Conservation (phyloP, 1,140 invertebrate genomes). For the Theocolax elegans region DNA sequence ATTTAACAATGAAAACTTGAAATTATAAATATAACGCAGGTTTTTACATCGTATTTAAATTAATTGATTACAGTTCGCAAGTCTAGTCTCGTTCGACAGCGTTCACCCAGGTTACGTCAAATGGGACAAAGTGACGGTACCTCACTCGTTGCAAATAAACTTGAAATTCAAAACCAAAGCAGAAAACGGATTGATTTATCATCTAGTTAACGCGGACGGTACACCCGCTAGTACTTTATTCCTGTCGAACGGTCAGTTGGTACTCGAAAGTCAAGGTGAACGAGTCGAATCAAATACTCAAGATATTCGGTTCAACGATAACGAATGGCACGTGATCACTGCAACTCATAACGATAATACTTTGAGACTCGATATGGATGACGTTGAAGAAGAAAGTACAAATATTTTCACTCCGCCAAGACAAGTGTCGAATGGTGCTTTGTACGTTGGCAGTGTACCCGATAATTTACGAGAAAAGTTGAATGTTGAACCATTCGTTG, state of each 20-base stretch:
- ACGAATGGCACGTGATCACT: constrained; percentile 92
- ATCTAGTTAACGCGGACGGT: constrained; percentile 75
- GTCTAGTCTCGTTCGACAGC: constrained; percentile 73
- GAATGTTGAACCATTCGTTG: constrained; percentile 73
- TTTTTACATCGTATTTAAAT: not conserved
- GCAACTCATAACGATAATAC: constrained; percentile 76
- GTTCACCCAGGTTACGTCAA: constrained; percentile 73
- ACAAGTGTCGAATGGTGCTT: constrained; percentile 72
- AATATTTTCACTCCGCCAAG: constrained; percentile 70
- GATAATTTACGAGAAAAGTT: constrained; percentile 58
- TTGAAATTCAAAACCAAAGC: constrained; percentile 90
- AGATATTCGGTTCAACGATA: constrained; percentile 82
- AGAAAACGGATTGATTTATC: constrained; percentile 82
- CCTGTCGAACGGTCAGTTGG: constrained; percentile 76
- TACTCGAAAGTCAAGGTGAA: constrained; percentile 76
- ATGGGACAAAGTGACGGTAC: constrained; percentile 70
- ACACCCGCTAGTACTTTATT: constrained; percentile 75
- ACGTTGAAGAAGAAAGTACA: constrained; percentile 73
- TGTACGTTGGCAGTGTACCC: constrained; percentile 90
- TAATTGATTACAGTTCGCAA: constrained; percentile 59
- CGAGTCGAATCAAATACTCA: constrained; percentile 71
- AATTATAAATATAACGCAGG: not conserved
- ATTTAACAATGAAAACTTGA: not conserved
- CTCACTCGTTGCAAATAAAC: constrained; percentile 78
- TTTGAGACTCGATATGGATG: constrained; percentile 86